Evolutionary conservation across 2,113 vertebrate genomes (phyloP).

Genomic region (Myocastor coypus): DNA sequence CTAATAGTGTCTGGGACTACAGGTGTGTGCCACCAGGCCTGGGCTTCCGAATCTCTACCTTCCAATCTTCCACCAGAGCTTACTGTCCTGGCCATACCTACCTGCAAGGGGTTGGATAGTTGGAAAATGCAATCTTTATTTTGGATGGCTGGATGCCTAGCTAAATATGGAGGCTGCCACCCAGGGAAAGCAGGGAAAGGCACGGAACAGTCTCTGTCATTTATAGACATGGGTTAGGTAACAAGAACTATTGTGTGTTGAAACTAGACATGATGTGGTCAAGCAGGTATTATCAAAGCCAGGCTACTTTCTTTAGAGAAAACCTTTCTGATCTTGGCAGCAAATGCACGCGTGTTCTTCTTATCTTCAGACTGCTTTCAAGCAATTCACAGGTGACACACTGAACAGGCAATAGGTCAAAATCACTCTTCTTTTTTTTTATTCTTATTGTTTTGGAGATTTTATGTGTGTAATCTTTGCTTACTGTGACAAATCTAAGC

Average conservation of each 20-base stretch:
- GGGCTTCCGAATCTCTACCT: too few relatives aligned
- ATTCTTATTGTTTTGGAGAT: not conserved
- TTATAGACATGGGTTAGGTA: not conserved
- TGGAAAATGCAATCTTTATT: not conserved
- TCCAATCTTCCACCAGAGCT: not conserved
- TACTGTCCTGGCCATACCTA: not conserved
- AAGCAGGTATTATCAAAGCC: not conserved
- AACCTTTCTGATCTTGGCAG: not conserved
- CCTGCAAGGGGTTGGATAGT: not conserved
- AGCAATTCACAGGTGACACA: not conserved
- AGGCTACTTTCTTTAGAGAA: not conserved
- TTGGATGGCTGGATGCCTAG: not conserved
- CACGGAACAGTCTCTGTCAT: not conserved
- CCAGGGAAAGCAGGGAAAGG: not conserved
- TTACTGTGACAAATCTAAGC: not conserved
- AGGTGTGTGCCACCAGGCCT: too few relatives aligned
- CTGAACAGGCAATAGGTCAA: not conserved
- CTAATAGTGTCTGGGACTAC: too few relatives aligned
- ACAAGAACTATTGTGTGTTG: not conserved
- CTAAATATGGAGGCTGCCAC: not conserved
- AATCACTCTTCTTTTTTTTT: not conserved
- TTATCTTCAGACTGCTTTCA: not conserved
- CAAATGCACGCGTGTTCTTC: not conserved
- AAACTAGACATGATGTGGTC: not conserved
- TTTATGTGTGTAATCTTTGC: not conserved